Conservation (phyloP, 1,140 invertebrate species). For the Cyphomyrmex costatus region DNA sequence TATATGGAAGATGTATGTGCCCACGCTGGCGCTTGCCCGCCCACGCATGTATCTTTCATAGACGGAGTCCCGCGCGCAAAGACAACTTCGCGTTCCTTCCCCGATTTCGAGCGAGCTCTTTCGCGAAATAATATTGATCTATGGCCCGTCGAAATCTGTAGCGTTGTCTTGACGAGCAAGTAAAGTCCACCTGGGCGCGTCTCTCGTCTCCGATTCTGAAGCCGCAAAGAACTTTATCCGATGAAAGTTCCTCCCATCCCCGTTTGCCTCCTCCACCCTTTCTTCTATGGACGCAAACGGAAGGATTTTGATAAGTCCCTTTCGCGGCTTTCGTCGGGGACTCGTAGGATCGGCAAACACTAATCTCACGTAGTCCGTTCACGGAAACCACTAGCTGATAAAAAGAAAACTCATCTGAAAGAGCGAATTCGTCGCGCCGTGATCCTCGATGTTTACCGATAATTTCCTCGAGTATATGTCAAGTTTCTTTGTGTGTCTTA, state of each 20-base stretch:
- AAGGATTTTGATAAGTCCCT: slow-evolving; percentile 65
- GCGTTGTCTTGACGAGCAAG: slow-evolving; percentile 30
- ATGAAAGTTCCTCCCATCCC: slow-evolving; percentile 36
- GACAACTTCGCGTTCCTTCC: background rate
- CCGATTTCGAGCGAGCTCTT: background rate
- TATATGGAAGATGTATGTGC: slow-evolving; percentile 46
- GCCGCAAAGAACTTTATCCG: slow-evolving; percentile 68
- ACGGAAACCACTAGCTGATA: background rate
- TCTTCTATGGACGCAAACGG: background rate
- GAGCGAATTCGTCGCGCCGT: background rate
- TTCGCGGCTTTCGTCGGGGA: background rate
- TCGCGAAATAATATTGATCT: slow-evolving; percentile 55
- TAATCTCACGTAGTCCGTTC: slow-evolving; percentile 37
- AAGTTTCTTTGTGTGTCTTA: slow-evolving; percentile 6
- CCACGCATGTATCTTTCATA: slow-evolving; percentile 52
- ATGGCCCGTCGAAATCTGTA: slow-evolving; percentile 55
- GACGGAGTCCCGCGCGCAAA: background rate
- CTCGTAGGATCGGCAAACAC: background rate
- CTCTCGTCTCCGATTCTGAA: slow-evolving; percentile 45
- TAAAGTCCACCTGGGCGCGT: slow-evolving; percentile 8
- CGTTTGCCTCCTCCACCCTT: slow-evolving; percentile 4
- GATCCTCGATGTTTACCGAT: slow-evolving; percentile 36
- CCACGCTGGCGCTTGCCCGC: background rate
- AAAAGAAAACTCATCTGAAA: background rate
- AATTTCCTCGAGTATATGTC: slow-evolving; percentile 11